Conservation (phyloP, 2,888 invertebrate species). For the Phlogophora meticulosa region DNA sequence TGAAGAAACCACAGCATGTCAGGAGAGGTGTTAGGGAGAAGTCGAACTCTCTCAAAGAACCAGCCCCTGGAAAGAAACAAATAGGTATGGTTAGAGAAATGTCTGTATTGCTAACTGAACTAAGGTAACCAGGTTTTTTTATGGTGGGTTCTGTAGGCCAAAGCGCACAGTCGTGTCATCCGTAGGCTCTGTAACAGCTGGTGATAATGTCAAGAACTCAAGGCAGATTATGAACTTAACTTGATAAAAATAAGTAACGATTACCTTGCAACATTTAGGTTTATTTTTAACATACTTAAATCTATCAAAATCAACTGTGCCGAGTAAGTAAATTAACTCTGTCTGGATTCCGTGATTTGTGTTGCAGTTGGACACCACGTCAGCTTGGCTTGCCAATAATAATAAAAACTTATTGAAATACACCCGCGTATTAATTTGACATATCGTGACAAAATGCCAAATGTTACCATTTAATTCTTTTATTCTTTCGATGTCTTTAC, state of each 20-base stretch:
- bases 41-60: slow-evolving; percentile 86
- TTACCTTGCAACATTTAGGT: neutral
- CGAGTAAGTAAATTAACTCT: too few species aligned
- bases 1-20: slow-evolving; percentile 94
- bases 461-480: slow-evolving; percentile 3
- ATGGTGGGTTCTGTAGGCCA: slow-evolving; percentile 10
- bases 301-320: too few species aligned
- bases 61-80: slow-evolving; percentile 74
- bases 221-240: neutral
- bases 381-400: neutral
- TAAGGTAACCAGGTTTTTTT: slow-evolving; percentile 11
- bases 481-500: neutral
- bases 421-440: neutral
- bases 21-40: slow-evolving; percentile 93
- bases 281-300: neutral
- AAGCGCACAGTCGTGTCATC: slow-evolving; percentile 4
- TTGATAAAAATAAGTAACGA: neutral
- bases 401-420: neutral
- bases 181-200: neutral
- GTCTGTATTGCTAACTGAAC: neutral
- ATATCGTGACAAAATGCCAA: neutral
- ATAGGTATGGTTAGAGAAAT: slow-evolving; percentile 12
- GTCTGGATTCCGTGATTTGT: too few species aligned
- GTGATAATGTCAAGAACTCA: too few species aligned
- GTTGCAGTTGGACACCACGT: neutral